Conservation (phyloP, 2,797 vertebrate genomes). For the Spheniscus humboldti region DNA sequence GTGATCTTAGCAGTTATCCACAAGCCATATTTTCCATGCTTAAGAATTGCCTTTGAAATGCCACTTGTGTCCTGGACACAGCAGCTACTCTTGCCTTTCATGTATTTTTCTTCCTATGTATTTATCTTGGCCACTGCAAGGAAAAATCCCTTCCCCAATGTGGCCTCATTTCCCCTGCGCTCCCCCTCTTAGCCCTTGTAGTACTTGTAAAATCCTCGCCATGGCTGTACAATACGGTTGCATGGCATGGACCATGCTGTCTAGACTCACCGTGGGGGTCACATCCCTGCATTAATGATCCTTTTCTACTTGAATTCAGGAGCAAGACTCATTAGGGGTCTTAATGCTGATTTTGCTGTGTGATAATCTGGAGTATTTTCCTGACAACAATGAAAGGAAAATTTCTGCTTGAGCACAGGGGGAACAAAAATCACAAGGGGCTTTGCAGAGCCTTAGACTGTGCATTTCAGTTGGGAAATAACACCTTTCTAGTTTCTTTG, state of each 20-base stretch:
- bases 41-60: background rate
- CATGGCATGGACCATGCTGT: accelerated
- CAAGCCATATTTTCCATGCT: background rate
- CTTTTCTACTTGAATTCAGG: background rate
- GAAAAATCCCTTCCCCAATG: background rate
- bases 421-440: background rate
- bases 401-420: background rate
- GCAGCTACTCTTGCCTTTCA: background rate
- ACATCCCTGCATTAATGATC: background rate
- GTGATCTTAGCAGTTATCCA: background rate
- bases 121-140: background rate
- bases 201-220: background rate
- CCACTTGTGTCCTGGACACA: background rate
- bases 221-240: accelerated
- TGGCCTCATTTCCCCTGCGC: background rate
- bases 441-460: background rate
- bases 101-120: background rate
- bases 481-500: background rate
- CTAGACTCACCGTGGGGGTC: background rate
- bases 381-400: background rate
- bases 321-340: background rate
- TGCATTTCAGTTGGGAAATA: background rate
- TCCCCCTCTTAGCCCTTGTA: background rate
- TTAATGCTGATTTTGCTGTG: background rate
- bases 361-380: background rate